Evolutionary conservation across 2,888 invertebrate genomes (phyloP), one percentile per base, ranked within the genome.

Genomic region (Frankliniella intonsa): DNA sequence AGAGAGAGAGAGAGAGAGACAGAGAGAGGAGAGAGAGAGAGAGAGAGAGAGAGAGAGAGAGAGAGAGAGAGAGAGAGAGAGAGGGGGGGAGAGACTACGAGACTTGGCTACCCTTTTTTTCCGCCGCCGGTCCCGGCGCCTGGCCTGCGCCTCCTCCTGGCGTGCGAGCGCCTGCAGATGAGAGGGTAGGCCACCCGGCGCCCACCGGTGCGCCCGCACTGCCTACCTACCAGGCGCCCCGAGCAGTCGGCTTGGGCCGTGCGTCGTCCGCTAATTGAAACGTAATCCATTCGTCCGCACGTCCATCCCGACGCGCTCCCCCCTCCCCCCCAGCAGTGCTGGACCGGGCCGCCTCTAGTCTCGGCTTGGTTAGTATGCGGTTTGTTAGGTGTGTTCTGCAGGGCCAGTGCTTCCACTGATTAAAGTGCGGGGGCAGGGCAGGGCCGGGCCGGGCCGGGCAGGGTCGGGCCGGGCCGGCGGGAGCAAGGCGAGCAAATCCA

Each of bases 241-340:
- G 38, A 38, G 5, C 3, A n/a, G 3, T 11, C 69, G 22, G 11
- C 69, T n/a, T n/a, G n/a, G n/a, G n/a, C n/a, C n/a, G n/a, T n/a
- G 69, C 69, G 25, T 76, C 9, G 38, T 38, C 22, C 69, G 69
- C 69, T 76, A 76, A 76, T 76, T 76, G 69, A 76, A 76, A 25
- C 12, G 22, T 76, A 76, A 76, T 76, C 69, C 69, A 12, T 9
- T 10, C 69, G 69, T 19, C 11, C 69, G 55, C 14, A 12, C 55
- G 55, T 12, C 55, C 55, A 38, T 38, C 5, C 38, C 38, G 38
- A 38, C 38, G 38, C 38, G 38, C 55, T 14, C 55, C 55, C 12
- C 9, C 12, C 14, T 55, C 5, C 7, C 7, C 12, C 14, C 3
- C 55, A n/a, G n/a, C n/a, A n/a, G n/a, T 55, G 55, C 55, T 55